Evolutionary conservation across 2,113 vertebrate species (phyloP), one percentile per base, ranked within the genome.

Genomic region (Prochilodus magdalenae): DNA sequence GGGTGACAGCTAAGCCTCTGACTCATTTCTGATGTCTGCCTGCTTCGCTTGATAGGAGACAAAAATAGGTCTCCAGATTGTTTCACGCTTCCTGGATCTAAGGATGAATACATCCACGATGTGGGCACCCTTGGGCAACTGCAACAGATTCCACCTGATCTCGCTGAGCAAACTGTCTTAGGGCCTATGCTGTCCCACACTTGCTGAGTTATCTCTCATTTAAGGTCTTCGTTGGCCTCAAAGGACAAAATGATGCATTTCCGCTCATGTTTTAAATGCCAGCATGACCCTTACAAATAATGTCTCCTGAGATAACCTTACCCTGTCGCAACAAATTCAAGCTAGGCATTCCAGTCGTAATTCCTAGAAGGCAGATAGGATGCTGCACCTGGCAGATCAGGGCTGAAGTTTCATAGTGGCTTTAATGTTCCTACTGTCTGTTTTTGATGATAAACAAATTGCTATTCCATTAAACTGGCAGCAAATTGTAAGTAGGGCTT

Each of bases 1-100:
- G 47, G 36, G 57, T 79, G 82, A 79, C 70, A 83, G 53, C 89
- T 90, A 83, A 88, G 86, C 77, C 82, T 83, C 84, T 89, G 82
- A 90, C 84, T 90, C 80, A 90, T 83, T 87, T 87, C 73, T 85
- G 81, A 81, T 53, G 77, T 86, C 82, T 84, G 86, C 77, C 87
- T 75, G 60, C 57, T 87, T 87, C 86, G 75, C 88, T 88, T 62
- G 83, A 77, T 87, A 82, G 36, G 49, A 84, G 81, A 83, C 77
- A 84, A 40, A 88, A 92, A 89, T 87, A 89, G 73, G 85, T n/a
- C 40, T 86, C 60, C 60, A 74, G 59, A 84, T 87, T 36, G 87
- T 86, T 88, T 36, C 51, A 57, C 78, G 72, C 80, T 85, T 73
- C 69, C 88, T 86, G 44, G 77, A 88, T 90, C 83, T 78, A 77